Evolutionary conservation across 2,888 invertebrate species (phyloP).

Genomic region (Drosophila cracens): DNA sequence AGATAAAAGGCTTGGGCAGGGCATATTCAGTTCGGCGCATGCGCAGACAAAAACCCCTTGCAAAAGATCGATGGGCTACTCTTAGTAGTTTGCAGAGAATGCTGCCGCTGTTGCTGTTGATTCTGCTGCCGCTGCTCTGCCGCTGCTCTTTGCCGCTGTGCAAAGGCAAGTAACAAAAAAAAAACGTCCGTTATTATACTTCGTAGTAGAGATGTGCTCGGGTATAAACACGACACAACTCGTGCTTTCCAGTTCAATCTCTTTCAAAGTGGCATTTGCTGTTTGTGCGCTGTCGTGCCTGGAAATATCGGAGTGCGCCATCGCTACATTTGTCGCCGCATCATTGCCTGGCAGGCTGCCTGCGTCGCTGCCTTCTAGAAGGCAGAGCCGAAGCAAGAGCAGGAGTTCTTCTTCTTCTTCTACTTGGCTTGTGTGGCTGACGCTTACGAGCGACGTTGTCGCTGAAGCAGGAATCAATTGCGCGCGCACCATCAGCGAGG

Average conservation of each 20-base stretch:
- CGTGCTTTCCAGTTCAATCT: slow-evolving; percentile 6
- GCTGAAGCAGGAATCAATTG: slow-evolving; percentile 82
- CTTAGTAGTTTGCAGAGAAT: slow-evolving; percentile 51
- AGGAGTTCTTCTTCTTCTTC: slow-evolving; percentile 42
- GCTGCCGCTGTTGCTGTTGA: slow-evolving; percentile 5
- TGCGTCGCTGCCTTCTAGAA: slow-evolving; percentile 48
- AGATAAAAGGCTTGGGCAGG: slow-evolving; percentile 29
- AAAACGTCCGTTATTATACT: slow-evolving; percentile 53
- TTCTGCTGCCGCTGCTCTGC: slow-evolving; percentile 19
- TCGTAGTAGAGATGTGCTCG: slow-evolving; percentile 36
- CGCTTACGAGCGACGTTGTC: slow-evolving; percentile 66
- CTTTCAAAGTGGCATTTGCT: background rate
- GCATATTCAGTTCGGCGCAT: slow-evolving; percentile 58
- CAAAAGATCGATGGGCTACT: slow-evolving; percentile 57
- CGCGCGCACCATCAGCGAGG: slow-evolving; percentile 80
- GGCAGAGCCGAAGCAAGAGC: slow-evolving; percentile 34
- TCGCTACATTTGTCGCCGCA: slow-evolving; percentile 27
- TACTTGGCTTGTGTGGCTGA: slow-evolving; percentile 47
- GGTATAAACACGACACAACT: slow-evolving; percentile 2
- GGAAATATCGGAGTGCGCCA: slow-evolving; percentile 23
- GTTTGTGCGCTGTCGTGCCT: slow-evolving; percentile 13
- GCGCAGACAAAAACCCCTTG: slow-evolving; percentile 32
- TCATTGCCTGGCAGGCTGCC: slow-evolving; percentile 45
- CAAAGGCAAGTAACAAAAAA: slow-evolving; percentile 45
- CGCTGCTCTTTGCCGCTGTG: slow-evolving; percentile 31